These are phyloP conservation scores for Chelonus insularis DNA, from an alignment of 1,140 invertebrate genomes.

Conservation along the genomic window DNA sequence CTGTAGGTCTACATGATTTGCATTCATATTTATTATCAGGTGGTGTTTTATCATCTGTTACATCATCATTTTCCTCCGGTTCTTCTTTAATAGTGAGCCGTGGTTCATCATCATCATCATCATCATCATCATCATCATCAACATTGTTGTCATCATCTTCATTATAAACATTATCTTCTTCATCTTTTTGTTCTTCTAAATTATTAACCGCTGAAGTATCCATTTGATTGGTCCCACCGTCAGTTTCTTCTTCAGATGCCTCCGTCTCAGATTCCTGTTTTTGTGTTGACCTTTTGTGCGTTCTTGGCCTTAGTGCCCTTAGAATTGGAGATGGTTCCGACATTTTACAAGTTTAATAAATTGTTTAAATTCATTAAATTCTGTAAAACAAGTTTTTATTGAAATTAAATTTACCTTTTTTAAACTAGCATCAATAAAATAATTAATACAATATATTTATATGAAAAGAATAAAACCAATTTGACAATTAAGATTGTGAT, in stretches of 20 bases:
- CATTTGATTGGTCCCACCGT: background rate
- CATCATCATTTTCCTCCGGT: constrained; percentile 31
- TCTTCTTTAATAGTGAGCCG: constrained; percentile 31
- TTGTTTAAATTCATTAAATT: too few species aligned
- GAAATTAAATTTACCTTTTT: too few species aligned
- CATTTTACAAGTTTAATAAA: constrained; percentile 10
- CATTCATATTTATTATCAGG: constrained; percentile 42
- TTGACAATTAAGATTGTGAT: too few species aligned
- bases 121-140: constrained; percentile 17
- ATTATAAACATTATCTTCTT: constrained; percentile 28
- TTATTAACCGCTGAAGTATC: background rate
- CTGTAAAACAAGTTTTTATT: background rate
- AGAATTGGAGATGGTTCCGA: constrained; percentile 25
- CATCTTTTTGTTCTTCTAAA: constrained; percentile 8
- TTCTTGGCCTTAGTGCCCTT: constrained; percentile 26
- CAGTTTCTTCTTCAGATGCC: constrained; percentile 16
- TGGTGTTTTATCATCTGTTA: constrained; percentile 5
- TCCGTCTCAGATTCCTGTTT: constrained; percentile 1
- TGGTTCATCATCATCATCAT: constrained; percentile 28
- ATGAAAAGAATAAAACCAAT: background rate
- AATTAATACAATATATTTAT: background rate
- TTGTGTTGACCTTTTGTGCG: background rate
- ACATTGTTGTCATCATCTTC: background rate
- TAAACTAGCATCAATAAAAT: background rate
- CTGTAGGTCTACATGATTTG: constrained; percentile 41